Evolutionary conservation across 2,888 invertebrate genomes (phyloP).

Genomic region (Smittia sp.): DNA sequence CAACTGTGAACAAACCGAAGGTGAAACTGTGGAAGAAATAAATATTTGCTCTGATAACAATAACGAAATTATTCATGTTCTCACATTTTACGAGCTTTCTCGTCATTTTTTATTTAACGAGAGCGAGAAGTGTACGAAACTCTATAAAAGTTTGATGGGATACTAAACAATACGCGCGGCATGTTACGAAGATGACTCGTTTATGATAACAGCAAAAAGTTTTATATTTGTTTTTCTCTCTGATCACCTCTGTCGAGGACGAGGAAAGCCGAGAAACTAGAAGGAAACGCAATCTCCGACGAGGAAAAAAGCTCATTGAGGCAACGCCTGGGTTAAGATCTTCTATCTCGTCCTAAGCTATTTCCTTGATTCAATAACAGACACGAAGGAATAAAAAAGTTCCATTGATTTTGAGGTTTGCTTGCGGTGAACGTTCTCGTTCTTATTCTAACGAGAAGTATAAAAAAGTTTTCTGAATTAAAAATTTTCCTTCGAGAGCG

Average conservation of each 20-base stretch:
- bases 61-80: background rate
- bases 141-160: conserved; percentile 6
- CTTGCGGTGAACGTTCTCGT: conserved; percentile 14
- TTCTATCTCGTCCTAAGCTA: background rate
- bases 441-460: background rate
- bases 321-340: background rate
- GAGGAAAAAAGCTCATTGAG: background rate
- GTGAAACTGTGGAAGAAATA: too few species aligned
- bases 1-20: background rate
- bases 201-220: conserved; percentile 35
- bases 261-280: background rate
- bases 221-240: background rate
- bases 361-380: background rate
- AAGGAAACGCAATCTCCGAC: conserved; percentile 33
- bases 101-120: too few species aligned
- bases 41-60: background rate
- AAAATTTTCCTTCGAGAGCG: conserved; percentile 20
- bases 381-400: conserved; percentile 7
- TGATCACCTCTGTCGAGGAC: background rate
- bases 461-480: background rate
- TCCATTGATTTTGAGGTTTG: conserved; percentile 37
- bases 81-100: background rate
- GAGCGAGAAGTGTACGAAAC: background rate
- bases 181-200: conserved; percentile 31
- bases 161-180: conserved; percentile 30